Evolutionary conservation across 2,113 vertebrate species (phyloP).

Genomic region (Gasterosteus nipponicus): DNA sequence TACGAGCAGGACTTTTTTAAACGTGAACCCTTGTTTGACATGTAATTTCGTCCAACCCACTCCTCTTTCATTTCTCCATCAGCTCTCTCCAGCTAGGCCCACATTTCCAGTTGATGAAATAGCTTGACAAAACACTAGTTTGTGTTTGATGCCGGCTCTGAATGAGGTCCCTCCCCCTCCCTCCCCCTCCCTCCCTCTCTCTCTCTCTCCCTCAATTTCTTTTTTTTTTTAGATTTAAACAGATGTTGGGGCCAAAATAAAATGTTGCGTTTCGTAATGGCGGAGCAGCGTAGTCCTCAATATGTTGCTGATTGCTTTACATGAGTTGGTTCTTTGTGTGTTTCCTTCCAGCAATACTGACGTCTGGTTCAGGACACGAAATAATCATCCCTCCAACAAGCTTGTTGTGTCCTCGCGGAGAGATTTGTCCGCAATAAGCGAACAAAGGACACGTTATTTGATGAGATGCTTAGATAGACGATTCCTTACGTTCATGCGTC

Average conservation of each 20-base stretch:
- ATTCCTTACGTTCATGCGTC: slow-evolving; percentile 64
- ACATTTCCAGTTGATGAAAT: slow-evolving; percentile 77
- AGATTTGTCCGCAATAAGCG: slow-evolving; percentile 62
- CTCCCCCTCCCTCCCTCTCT: slow-evolving; percentile 4
- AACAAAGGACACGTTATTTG: slow-evolving; percentile 65
- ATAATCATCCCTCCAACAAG: slow-evolving; percentile 73
- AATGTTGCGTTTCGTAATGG: slow-evolving; percentile 56
- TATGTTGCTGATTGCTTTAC: slow-evolving; percentile 64
- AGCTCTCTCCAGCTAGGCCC: slow-evolving; percentile 76
- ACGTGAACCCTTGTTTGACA: slow-evolving; percentile 85
- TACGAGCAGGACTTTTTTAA: slow-evolving; percentile 84
- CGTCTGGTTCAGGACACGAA: slow-evolving; percentile 64
- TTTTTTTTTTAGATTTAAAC: slow-evolving; percentile 51
- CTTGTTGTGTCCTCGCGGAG: slow-evolving; percentile 41
- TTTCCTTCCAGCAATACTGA: slow-evolving; percentile 40
- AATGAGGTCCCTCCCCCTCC: slow-evolving; percentile 41
- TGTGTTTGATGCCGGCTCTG: slow-evolving; percentile 57
- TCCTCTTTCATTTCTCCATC: slow-evolving; percentile 83
- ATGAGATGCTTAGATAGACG: slow-evolving; percentile 73
- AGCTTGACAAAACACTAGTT: slow-evolving; percentile 78
- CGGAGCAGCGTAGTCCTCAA: slow-evolving; percentile 33
- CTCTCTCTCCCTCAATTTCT: neutral
- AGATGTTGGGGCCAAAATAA: slow-evolving; percentile 71
- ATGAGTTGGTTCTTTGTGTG: slow-evolving; percentile 64
- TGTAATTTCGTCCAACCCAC: slow-evolving; percentile 86